Evolutionary conservation across 2,888 invertebrate genomes (phyloP).

Genomic region (Drepana falcataria): DNA sequence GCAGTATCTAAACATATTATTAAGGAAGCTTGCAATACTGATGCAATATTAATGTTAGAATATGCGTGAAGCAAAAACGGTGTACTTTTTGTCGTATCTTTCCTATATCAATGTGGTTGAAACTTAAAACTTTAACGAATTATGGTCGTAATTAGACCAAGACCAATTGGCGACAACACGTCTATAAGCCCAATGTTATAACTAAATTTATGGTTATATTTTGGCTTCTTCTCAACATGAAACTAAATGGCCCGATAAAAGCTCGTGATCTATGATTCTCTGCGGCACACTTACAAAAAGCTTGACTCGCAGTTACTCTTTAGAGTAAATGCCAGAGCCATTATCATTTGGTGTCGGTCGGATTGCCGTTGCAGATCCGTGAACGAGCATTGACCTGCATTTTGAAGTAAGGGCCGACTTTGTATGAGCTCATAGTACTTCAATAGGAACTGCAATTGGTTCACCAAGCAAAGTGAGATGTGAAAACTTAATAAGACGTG

Average conservation of each 20-base stretch:
- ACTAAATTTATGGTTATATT: too few relatives aligned
- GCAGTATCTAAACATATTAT: too few relatives aligned
- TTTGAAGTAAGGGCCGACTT: conserved; percentile 15
- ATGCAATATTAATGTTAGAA: too few relatives aligned
- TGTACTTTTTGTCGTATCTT: too few relatives aligned
- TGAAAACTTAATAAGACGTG: conserved; percentile 59
- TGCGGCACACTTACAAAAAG: conserved; percentile 29
- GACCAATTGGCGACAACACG: too few relatives aligned
- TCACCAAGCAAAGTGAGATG: conserved; percentile 45
- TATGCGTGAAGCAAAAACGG: too few relatives aligned
- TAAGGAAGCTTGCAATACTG: too few relatives aligned
- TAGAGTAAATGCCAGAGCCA: conserved; percentile 46
- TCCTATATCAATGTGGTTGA: too few relatives aligned
- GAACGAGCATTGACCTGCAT: conserved; percentile 51
- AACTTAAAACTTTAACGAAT: too few relatives aligned
- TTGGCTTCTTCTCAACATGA: too few relatives aligned
- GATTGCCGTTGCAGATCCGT: conserved; percentile 52
- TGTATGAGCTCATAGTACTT: conserved; percentile 16
- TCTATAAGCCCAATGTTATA: too few relatives aligned
- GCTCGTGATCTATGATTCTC: conserved; percentile 54
- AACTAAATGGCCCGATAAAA: conserved; percentile 16
- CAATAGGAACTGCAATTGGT: conserved; percentile 41
- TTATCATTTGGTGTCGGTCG: conserved; percentile 47
- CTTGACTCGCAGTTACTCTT: conserved; percentile 25
- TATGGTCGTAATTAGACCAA: too few relatives aligned